Evolutionary conservation across 2,113 vertebrate genomes (phyloP).

Genomic region (Merops nubicus): DNA sequence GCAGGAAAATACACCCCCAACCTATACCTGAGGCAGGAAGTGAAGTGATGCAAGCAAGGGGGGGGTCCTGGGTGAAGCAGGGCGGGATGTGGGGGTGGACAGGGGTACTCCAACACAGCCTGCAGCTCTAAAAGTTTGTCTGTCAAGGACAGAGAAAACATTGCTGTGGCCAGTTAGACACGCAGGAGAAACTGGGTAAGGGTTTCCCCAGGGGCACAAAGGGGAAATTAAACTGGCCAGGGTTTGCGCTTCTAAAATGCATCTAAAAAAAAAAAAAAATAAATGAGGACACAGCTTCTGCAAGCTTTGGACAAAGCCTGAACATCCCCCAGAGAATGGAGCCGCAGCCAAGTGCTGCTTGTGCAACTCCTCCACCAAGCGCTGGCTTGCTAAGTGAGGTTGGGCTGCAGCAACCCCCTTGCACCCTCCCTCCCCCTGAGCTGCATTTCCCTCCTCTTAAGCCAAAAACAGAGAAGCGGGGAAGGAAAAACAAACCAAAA

Average conservation of each 20-base stretch:
- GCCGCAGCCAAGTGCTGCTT: neutral
- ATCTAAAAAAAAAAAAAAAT: neutral
- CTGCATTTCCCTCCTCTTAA: neutral
- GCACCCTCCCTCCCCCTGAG: neutral
- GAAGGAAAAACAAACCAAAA: too few relatives aligned
- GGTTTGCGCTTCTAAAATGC: neutral
- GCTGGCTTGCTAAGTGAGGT: neutral
- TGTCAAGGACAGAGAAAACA: neutral
- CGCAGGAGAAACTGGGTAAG: neutral
- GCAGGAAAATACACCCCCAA: neutral
- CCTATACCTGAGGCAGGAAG: fast-evolving
- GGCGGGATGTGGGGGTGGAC: fast-evolving
- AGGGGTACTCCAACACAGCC: neutral
- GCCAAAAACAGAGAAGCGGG: neutral
- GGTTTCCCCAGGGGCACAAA: fast-evolving
- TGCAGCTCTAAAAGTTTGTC: neutral
- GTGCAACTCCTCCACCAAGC: neutral
- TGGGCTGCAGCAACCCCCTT: neutral
- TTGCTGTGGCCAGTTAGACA: neutral
- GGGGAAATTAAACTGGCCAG: neutral
- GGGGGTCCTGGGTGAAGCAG: neutral
- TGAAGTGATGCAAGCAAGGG: fast-evolving
- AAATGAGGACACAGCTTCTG: neutral
- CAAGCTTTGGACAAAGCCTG: neutral
- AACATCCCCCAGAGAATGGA: neutral